Evolutionary conservation across 2,888 invertebrate species (phyloP).

Genomic region (Pinctada fucata): DNA sequence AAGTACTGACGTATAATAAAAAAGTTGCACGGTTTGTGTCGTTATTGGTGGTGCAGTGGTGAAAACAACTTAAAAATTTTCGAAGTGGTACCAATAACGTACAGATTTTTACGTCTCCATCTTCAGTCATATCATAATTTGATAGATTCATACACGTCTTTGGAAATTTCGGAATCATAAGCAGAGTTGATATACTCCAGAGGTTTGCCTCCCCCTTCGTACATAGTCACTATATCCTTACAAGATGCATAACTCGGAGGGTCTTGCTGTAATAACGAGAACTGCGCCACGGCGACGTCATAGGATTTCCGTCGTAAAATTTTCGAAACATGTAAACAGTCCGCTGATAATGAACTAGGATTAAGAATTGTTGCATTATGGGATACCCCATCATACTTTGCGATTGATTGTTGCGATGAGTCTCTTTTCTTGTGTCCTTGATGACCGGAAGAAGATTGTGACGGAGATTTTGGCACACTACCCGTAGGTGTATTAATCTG

Average conservation of each 20-base stretch:
- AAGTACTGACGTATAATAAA: no score
- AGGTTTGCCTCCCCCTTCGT: background rate
- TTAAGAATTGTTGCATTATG: background rate
- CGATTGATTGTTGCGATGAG: background rate
- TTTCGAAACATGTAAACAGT: slow-evolving; percentile 44
- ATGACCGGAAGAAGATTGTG: background rate
- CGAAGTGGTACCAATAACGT: no score
- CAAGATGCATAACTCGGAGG: slow-evolving; percentile 36
- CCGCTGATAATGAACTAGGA: slow-evolving; percentile 16
- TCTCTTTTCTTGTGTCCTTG: no score
- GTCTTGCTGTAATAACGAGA: slow-evolving; percentile 43
- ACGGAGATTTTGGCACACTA: background rate
- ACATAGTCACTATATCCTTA: slow-evolving; percentile 33
- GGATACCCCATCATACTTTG: background rate
- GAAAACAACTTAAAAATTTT: no score
- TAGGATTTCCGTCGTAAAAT: slow-evolving; percentile 46
- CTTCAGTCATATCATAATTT: no score
- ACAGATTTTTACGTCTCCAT: no score
- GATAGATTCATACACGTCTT: background rate
- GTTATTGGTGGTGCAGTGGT: no score
- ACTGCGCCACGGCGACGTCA: slow-evolving; percentile 44
- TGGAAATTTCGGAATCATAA: background rate
- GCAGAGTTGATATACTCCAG: background rate
- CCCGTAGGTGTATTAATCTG: background rate
- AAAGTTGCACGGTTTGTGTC: no score